Percentiles rank a stretch among this genome's conserved stretches.
phyloP scores from a whole-genome alignment of 2,888 invertebrate species.

The Drosophila merina region DNA sequence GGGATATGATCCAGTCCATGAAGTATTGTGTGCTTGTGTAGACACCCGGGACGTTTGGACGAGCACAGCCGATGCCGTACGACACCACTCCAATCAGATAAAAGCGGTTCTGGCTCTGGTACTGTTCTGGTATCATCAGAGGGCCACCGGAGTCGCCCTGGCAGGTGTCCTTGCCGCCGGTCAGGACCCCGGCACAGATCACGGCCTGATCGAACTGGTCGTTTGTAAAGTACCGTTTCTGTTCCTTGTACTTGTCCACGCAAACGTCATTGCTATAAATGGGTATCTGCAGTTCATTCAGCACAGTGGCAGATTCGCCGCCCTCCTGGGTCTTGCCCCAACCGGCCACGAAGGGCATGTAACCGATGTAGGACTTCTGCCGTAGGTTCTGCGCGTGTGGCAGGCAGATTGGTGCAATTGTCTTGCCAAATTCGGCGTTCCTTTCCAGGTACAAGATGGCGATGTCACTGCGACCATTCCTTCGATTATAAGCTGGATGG shows the following conservation, averaged over 20 bases:
- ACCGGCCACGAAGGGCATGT: slow-evolving; percentile 90
- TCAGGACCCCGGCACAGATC: slow-evolving; percentile 81
- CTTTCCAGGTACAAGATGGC: slow-evolving; percentile 88
- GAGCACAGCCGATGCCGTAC: slow-evolving; percentile 88
- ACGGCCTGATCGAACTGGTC: slow-evolving; percentile 81
- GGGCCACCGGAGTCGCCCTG: slow-evolving; percentile 84
- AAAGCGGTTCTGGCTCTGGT: slow-evolving; percentile 54
- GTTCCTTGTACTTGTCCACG: slow-evolving; percentile 77
- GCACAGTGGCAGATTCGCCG: slow-evolving; percentile 87
- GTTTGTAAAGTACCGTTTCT: slow-evolving; percentile 66
- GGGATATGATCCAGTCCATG: slow-evolving; percentile 86
- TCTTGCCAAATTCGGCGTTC: slow-evolving; percentile 85
- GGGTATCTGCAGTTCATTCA: slow-evolving; percentile 90
- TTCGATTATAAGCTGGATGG: slow-evolving; percentile 74
- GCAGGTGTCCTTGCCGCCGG: slow-evolving; percentile 83
- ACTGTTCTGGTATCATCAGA: slow-evolving; percentile 81
- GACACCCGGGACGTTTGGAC: slow-evolving; percentile 86
- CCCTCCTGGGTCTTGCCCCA: slow-evolving; percentile 83
- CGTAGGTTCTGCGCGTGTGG: slow-evolving; percentile 86
- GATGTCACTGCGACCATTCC: slow-evolving; percentile 89
- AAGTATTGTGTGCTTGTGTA: slow-evolving; percentile 87
- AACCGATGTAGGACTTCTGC: slow-evolving; percentile 85
- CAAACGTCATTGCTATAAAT: slow-evolving; percentile 88
- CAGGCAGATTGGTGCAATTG: slow-evolving; percentile 90
- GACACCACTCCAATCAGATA: slow-evolving; percentile 88